Evolutionary conservation across 2,888 invertebrate genomes (phyloP), one percentile per base, ranked within the genome.

Genomic region (Boloria euphrosyne): DNA sequence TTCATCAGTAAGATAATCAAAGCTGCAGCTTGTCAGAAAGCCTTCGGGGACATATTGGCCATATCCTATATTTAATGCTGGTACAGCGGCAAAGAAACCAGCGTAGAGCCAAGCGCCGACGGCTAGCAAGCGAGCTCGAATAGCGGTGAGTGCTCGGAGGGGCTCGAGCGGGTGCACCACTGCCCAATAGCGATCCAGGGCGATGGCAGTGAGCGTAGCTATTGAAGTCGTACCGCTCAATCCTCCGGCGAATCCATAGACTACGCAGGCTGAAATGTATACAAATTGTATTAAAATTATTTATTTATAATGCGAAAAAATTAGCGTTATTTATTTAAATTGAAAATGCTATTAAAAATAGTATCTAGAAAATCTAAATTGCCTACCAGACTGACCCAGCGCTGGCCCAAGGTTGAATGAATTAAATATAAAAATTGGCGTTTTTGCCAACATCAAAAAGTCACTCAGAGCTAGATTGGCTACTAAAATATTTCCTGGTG

Each of bases 1-100:
- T 62, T 94, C 93, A n/a, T 94, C 93, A 0, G 96, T 94, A 57
- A 97, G 92, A 78, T 97, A 97, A 84, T 97, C 97, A 80, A 96
- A 97, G 77, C 97, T 96, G 86, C 97, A 97, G 76, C 96, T 96
- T 18, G 96, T 97, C 67, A 97, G 93, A 79, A 94, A 96, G 2
- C 96, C 97, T 83, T 97, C 97, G 6, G 97, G 96, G 16, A 96
- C 95, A 86, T 97, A 97, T 46, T 92, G 93, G 22, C 95, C 95
- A 73, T 96, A 93, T 10, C 96, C 96, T 52, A 96, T 91, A 76
- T 95, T 93, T 31, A 94, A 80, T 0, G 96, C 93, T 0, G 97
- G 97, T 61, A 96, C 93, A 5, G 93, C 81, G 2, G 96, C 94
- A 80, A 96, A 96, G 16, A 93, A 73, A 13, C 93, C 85, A 3